A percentile compares a stretch with the other conserved stretches of the same genome.
Evolutionary conservation across 1,140 invertebrate species (phyloP).

Genomic region (Choristoneura fumiferana): DNA sequence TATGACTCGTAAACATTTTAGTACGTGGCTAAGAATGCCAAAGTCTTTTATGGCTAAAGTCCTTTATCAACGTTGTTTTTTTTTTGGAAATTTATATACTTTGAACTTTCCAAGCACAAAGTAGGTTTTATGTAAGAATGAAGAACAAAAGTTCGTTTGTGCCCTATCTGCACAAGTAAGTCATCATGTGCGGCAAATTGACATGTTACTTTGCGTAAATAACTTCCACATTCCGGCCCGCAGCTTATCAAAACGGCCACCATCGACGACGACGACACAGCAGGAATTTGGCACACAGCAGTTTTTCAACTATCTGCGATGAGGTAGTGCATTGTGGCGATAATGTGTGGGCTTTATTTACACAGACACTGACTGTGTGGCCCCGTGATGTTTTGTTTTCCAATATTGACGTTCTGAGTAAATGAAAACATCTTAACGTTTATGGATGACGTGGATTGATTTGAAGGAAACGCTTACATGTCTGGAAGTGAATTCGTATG

Average conservation of each 20-base stretch:
- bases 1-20: conserved; percentile 14
- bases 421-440: conserved; percentile 36
- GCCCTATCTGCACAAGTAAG: not conserved
- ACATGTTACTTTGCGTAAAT: conserved; percentile 1
- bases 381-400: conserved; percentile 24
- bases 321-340: conserved; percentile 10
- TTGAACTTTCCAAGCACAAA: not conserved
- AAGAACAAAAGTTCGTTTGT: not conserved
- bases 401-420: conserved; percentile 36
- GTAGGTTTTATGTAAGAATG: not conserved
- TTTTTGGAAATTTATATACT: not conserved
- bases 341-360: conserved; percentile 39
- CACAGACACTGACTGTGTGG: conserved; percentile 14
- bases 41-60: not conserved
- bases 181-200: not conserved
- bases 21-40: conserved; percentile 7
- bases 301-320: conserved; percentile 24
- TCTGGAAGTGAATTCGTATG: conserved; percentile 68
- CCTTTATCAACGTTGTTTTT: not conserved
- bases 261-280: conserved; percentile 29
- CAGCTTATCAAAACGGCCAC: conserved; percentile 38
- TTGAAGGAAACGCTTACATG: conserved; percentile 45
- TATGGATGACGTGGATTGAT: conserved; percentile 57
- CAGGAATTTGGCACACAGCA: conserved; percentile 39
- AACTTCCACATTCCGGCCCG: conserved; percentile 10